These are phyloP conservation scores for Astyanax mexicanus DNA, from an alignment of 2,797 vertebrate species.

Conservation along the genomic window DNA sequence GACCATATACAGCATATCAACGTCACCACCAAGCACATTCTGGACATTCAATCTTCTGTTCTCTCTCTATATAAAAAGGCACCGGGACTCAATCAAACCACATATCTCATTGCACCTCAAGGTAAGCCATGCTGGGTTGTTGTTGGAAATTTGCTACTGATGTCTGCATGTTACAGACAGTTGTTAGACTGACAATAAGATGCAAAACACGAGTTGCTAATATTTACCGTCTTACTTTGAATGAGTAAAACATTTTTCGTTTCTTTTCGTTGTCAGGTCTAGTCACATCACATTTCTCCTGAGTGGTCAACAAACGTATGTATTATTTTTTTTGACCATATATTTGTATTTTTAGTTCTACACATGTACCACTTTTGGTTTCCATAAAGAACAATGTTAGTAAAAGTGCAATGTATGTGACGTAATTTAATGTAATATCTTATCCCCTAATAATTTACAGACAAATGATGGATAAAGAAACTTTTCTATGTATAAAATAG, in stretches of 20 bases:
- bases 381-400: no score
- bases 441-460: no score
- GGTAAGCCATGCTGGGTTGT: slow-evolving; percentile 35
- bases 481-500: no score
- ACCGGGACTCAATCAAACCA: background rate
- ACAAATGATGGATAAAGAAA: no score
- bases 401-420: no score
- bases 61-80: slow-evolving; percentile 48
- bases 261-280: slow-evolving; percentile 18
- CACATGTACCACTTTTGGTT: background rate
- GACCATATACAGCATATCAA: slow-evolving; percentile 48
- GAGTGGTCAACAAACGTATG: slow-evolving; percentile 22
- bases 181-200: background rate
- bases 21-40: slow-evolving; percentile 41
- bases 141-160: background rate
- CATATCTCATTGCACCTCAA: slow-evolving; percentile 38
- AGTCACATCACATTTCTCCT: slow-evolving; percentile 26
- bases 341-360: no score
- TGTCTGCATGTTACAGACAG: background rate
- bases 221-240: background rate
- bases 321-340: no score
- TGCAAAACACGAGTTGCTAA: background rate
- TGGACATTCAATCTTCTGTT: slow-evolving; percentile 18
- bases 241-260: background rate
- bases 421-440: no score